Base-by-base conservation (phyloP, 2,888 invertebrate species). In the Heteromyza rotundicornis region DNA sequence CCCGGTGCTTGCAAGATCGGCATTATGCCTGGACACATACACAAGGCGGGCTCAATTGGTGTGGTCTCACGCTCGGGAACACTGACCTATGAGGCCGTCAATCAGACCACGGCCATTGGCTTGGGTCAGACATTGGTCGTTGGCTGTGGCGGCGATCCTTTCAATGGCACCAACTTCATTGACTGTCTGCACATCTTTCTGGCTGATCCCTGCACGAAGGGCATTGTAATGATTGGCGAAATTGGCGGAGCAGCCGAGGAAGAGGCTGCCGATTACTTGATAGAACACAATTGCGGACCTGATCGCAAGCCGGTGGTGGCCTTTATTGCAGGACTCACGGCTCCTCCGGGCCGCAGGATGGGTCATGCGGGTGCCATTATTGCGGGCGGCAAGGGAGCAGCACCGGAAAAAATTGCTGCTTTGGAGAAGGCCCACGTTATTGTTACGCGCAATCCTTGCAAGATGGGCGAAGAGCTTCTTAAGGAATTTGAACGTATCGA, bases 311-410 rank as follows among this genome's bases (percentile, higher is more conserved):
- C 99, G 10, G 97, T 99, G n/a, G 98, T 98, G 1, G 93, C 97
- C 0, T 99, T 99, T 84, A 98, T 99, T 81, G 99, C 99, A 68
- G 99, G 99, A 52, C 82, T 97, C 64, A 98, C 98, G 1, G 98
- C 99, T 1, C 99, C 98, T 2, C 96, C 97, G 14, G 98, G 98
- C 52, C 87, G 98, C 71, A 88, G 98, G 78, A 99, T 99, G 99
- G 98, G 99, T 23, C 99, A 99, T 84, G 99, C 99, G 55, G 99
- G 99, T 64, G 99, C 98, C 67, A 99, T 99, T 75, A 98, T 99
- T 80, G 94, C 98, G 1, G 98, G 98, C 12, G 98, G 98, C 50
- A 98, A 97, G 81, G 98, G 99, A 59, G 96, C 95, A 35, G 98
- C 99, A 58, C 89, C 91, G 84, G 98, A 96, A 80, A 99, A 99